A percentile compares a stretch with the other conserved stretches of the same genome.
Evolutionary conservation across 2,888 invertebrate species (phyloP).

Genomic region (Epicampocera succincta): DNA sequence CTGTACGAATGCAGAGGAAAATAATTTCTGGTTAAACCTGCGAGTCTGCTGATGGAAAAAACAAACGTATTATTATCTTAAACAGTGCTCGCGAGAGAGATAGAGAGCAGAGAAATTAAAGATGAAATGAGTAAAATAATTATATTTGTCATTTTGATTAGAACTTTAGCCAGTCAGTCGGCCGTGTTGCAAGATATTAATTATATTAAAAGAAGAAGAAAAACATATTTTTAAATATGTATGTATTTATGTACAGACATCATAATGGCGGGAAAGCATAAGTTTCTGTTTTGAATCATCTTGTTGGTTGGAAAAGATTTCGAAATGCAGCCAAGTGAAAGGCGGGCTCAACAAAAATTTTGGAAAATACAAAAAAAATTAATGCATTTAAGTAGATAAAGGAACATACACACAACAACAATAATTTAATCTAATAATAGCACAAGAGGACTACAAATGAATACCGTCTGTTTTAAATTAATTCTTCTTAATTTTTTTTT

Average conservation of each 20-base stretch:
- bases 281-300: neutral
- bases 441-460: constrained; percentile 2
- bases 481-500: neutral
- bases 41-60: neutral
- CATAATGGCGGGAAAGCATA: neutral
- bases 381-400: constrained; percentile 35
- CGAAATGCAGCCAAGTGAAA: constrained; percentile 53
- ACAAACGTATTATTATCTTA: neutral
- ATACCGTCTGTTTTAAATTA: constrained; percentile 4
- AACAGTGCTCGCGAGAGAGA: neutral
- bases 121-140: constrained; percentile 30
- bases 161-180: constrained; percentile 44
- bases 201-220: constrained; percentile 34
- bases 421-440: constrained; percentile 30
- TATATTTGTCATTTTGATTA: constrained; percentile 69
- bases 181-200: constrained; percentile 65
- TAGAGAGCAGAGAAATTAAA: neutral
- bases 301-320: neutral
- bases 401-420: constrained; percentile 28
- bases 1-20: constrained; percentile 21
- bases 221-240: constrained; percentile 34
- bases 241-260: constrained; percentile 23
- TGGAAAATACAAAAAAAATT: constrained; percentile 28
- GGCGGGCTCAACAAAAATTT: constrained; percentile 46
- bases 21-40: constrained; percentile 19